Evolutionary conservation across 2,113 vertebrate species (phyloP).

Genomic region (Colistium nudipinnis): DNA sequence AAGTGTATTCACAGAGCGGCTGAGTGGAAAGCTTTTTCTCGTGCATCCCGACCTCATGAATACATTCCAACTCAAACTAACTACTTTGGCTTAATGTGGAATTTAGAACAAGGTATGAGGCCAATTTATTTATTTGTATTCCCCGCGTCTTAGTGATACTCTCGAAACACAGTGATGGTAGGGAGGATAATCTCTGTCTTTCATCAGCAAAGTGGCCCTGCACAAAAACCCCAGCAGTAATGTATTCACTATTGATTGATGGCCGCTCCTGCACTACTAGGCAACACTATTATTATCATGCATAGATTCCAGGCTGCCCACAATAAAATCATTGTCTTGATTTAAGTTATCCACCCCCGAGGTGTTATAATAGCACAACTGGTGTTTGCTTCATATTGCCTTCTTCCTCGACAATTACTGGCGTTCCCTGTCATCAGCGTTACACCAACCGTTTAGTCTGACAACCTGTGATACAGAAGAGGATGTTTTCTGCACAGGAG

Average conservation of each 20-base stretch:
- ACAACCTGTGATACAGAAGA: constrained; percentile 23
- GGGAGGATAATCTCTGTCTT: constrained; percentile 81
- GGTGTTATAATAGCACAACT: constrained; percentile 66
- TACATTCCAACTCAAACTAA: constrained; percentile 82
- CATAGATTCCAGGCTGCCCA: constrained; percentile 79
- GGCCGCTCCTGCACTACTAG: constrained; percentile 75
- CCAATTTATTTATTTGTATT: constrained; percentile 86
- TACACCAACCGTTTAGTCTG: constrained; percentile 16
- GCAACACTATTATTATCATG: constrained; percentile 81
- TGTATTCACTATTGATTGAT: constrained; percentile 83
- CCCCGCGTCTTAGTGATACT: constrained; percentile 73
- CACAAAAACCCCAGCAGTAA: constrained; percentile 79
- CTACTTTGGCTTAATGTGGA: constrained; percentile 82
- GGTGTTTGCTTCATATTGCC: constrained; percentile 65
- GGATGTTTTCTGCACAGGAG: not conserved
- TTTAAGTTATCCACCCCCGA: constrained; percentile 67
- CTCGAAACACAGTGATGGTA: constrained; percentile 74
- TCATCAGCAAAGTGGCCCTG: constrained; percentile 81
- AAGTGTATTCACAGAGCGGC: constrained; percentile 79
- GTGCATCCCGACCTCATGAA: constrained; percentile 78
- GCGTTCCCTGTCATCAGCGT: constrained; percentile 51
- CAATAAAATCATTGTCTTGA: constrained; percentile 83
- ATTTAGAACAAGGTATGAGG: constrained; percentile 79
- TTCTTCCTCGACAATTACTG: constrained; percentile 65
- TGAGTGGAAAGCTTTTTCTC: constrained; percentile 83